Percentiles rank a stretch among this genome's conserved stretches.
Conservation (phyloP, 2,797 vertebrate species). For the Menidia menidia region DNA sequence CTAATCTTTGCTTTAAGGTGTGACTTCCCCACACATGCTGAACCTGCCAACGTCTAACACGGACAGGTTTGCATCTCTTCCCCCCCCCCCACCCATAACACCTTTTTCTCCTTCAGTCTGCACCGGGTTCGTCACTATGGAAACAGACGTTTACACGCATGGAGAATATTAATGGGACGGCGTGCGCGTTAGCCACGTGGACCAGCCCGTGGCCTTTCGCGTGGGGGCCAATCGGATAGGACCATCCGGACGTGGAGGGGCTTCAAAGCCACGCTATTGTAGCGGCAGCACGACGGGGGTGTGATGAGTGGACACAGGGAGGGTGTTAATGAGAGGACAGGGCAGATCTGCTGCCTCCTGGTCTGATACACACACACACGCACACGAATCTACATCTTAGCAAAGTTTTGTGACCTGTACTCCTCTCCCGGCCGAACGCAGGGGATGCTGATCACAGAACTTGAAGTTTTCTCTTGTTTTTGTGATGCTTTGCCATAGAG, state of each 20-base stretch:
- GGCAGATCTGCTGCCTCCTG: conserved; percentile 48
- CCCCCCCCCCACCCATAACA: conserved; percentile 3
- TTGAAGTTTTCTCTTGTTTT: conserved; percentile 31
- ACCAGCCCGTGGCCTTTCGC: conserved; percentile 21
- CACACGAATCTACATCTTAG: conserved; percentile 58
- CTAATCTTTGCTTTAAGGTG: not conserved
- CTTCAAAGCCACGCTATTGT: conserved; percentile 38
- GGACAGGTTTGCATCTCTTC: conserved; percentile 12
- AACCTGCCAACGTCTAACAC: conserved; percentile 16
- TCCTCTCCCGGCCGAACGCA: not conserved
- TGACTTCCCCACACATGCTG: conserved; percentile 17
- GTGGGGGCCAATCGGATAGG: conserved; percentile 12
- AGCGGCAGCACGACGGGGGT: conserved; percentile 55
- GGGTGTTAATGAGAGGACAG: conserved; percentile 75
- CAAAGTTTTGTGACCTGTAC: conserved; percentile 52
- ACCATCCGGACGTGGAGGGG: conserved; percentile 13
- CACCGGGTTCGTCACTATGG: conserved; percentile 55
- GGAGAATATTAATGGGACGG: conserved; percentile 57
- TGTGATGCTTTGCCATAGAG: conserved; percentile 25
- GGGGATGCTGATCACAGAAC: conserved; percentile 22
- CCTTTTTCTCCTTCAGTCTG: conserved; percentile 33
- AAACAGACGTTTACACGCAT: conserved; percentile 48
- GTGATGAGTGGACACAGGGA: conserved; percentile 73
- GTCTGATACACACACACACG: conserved; percentile 23
- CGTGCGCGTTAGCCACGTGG: conserved; percentile 8